Percentiles rank a stretch among this genome's conserved stretches.
These are phyloP conservation scores for Macrobrachium nipponense DNA, from an alignment of 1,140 invertebrate species.

Conservation along the genomic window DNA sequence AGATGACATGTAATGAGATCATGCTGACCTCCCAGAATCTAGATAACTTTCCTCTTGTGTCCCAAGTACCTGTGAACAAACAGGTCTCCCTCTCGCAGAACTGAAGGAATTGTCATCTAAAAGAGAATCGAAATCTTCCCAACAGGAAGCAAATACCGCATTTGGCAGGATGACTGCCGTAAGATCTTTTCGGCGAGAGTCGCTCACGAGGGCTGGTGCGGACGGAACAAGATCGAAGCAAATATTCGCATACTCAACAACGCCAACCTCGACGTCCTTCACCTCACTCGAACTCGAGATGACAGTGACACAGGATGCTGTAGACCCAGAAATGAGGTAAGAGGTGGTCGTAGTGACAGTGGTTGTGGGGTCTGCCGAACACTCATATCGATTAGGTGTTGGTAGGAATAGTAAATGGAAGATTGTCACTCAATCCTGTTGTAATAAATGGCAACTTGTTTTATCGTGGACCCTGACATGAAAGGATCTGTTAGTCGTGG, in stretches of 20 bases:
- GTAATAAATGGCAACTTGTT: too few relatives aligned
- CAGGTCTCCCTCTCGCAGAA: too few relatives aligned
- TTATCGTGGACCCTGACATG: too few relatives aligned
- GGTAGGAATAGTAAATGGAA: neutral
- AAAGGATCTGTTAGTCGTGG: too few relatives aligned
- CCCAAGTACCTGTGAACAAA: too few relatives aligned
- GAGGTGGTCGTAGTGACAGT: neutral
- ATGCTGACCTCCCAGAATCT: too few relatives aligned
- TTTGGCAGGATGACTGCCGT: neutral
- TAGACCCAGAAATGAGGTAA: neutral
- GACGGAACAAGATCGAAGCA: too few relatives aligned
- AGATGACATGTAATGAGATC: too few relatives aligned
- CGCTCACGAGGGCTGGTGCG: neutral
- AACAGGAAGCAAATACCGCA: neutral
- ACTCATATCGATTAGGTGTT: neutral
- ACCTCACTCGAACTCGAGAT: constrained; percentile 1
- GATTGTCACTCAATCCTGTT: neutral
- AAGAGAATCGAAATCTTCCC: neutral
- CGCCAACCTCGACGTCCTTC: constrained; percentile 25
- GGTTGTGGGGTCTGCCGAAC: neutral
- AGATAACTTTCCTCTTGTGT: too few relatives aligned
- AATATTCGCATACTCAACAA: constrained; percentile 17
- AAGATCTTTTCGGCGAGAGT: neutral
- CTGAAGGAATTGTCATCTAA: too few relatives aligned
- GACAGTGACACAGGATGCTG: neutral